Percentiles rank a stretch among this genome's conserved stretches.
phyloP scores from a whole-genome alignment of 2,113 vertebrate genomes.

The Amphiprion percula region DNA sequence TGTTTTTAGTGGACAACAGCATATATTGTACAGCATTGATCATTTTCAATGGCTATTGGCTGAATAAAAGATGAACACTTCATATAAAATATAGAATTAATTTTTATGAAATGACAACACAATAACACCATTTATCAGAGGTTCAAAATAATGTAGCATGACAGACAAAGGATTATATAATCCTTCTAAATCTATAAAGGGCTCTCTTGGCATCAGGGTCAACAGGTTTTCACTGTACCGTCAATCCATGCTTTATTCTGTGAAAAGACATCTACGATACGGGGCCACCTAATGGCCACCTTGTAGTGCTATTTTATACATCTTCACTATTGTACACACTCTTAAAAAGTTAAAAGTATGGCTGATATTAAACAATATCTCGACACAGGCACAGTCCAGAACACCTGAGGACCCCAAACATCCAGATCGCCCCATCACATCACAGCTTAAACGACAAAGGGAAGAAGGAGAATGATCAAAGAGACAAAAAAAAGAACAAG shows the following conservation, averaged over 20 bases:
- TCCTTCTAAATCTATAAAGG: slow-evolving; percentile 66
- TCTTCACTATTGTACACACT: neutral
- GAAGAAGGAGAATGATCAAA: slow-evolving; percentile 53
- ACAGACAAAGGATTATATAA: slow-evolving; percentile 62
- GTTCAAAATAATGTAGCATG: slow-evolving; percentile 37
- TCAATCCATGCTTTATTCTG: neutral
- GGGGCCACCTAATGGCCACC: slow-evolving; percentile 5
- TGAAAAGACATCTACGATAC: neutral
- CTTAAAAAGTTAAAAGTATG: neutral
- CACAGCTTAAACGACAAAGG: slow-evolving; percentile 62
- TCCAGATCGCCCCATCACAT: slow-evolving; percentile 59
- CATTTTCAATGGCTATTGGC: slow-evolving; percentile 16
- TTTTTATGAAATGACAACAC: slow-evolving; percentile 51
- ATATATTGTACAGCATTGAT: neutral
- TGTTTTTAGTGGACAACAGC: slow-evolving; percentile 10
- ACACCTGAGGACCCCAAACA: slow-evolving; percentile 73
- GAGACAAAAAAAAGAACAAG: slow-evolving; percentile 36
- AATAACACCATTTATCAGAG: slow-evolving; percentile 39
- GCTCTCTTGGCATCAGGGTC: slow-evolving; percentile 73
- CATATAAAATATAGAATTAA: neutral
- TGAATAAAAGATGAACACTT: slow-evolving; percentile 15
- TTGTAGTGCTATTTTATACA: neutral
- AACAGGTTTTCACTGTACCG: slow-evolving; percentile 70
- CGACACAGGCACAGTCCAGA: slow-evolving; percentile 36
- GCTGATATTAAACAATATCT: neutral